Conservation (phyloP, 2,888 invertebrate species). For the Heliconius hortense region DNA sequence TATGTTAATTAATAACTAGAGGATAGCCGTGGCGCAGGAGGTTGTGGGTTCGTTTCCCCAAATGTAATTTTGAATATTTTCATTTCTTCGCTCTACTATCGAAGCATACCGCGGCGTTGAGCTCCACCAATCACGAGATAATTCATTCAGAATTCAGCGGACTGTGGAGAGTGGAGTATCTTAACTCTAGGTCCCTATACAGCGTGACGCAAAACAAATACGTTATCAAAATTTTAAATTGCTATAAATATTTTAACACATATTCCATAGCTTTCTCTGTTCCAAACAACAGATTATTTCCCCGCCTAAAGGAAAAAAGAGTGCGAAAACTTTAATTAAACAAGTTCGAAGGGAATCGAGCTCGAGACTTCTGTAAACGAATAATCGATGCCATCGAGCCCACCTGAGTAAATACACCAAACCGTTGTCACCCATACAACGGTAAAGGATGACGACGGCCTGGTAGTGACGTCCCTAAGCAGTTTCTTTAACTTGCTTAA, state of each 20-base stretch:
- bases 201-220: too few species aligned
- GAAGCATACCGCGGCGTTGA: too few species aligned
- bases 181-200: too few species aligned
- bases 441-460: conserved; percentile 38
- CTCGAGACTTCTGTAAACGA: conserved; percentile 77
- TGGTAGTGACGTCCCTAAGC: conserved; percentile 54
- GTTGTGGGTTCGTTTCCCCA: too few species aligned
- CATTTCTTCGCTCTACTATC: too few species aligned
- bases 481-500: conserved; percentile 46
- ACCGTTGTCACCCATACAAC: conserved; percentile 41
- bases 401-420: conserved; percentile 65
- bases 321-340: conserved; percentile 82
- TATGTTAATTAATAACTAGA: too few species aligned
- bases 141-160: too few species aligned
- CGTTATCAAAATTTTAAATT: neutral
- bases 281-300: conserved; percentile 73
- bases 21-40: too few species aligned
- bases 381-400: conserved; percentile 75
- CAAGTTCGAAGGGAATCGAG: conserved; percentile 79
- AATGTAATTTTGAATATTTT: too few species aligned
- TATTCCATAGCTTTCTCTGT: conserved; percentile 51
- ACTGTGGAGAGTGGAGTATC: too few species aligned
- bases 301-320: conserved; percentile 79
- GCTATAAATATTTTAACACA: neutral
- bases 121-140: too few species aligned